Evolutionary conservation across 2,113 vertebrate genomes (phyloP).

Genomic region (Microcebus murinus): DNA sequence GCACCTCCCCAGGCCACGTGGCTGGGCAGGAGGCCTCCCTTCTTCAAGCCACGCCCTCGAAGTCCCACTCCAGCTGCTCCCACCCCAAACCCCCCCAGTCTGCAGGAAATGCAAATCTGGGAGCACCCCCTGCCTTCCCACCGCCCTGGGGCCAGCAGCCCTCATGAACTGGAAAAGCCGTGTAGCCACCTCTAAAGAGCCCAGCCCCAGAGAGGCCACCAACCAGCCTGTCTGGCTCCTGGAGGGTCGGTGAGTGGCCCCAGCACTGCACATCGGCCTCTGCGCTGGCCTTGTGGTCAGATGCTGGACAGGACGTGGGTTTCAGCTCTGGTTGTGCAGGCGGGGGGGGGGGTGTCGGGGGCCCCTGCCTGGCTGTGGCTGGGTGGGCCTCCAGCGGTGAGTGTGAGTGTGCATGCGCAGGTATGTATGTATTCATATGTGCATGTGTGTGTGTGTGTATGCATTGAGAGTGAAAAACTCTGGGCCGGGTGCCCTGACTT

Average conservation of each 20-base stretch:
- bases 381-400: background rate
- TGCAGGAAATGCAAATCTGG: background rate
- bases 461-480: background rate
- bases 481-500: background rate
- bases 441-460: fast-evolving
- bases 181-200: background rate
- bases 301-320: fast-evolving
- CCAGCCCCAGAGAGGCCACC: background rate
- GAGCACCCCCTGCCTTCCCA: background rate
- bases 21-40: background rate
- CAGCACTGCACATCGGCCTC: background rate
- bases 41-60: background rate
- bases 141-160: too few species aligned
- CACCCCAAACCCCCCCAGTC: too few species aligned
- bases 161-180: fast-evolving
- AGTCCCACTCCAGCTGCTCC: background rate
- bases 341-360: fast-evolving
- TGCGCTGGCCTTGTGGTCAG: background rate
- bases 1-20: fast-evolving
- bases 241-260: fast-evolving
- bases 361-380: background rate
- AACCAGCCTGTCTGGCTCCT: background rate
- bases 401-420: fast-evolving
- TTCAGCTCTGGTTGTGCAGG: background rate
- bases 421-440: too few species aligned